Evolutionary conservation across 1,140 invertebrate genomes (phyloP).

Genomic region (Dreissena polymorpha): DNA sequence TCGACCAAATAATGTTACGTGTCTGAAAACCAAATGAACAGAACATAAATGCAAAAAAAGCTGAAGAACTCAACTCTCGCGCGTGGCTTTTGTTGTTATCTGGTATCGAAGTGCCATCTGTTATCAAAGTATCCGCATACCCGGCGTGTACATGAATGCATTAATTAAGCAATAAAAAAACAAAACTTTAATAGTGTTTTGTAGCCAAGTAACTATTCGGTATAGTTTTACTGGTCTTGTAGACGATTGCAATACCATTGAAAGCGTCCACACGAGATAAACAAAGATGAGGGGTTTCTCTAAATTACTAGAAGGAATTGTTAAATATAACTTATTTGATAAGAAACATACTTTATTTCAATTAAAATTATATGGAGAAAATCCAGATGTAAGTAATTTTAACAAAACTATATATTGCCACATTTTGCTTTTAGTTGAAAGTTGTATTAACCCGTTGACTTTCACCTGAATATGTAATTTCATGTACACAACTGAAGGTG

Average conservation of each 20-base stretch:
- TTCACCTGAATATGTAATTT: not conserved
- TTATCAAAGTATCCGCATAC: too few species aligned
- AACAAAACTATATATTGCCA: not conserved
- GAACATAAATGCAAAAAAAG: too few species aligned
- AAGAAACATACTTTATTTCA: conserved; percentile 40
- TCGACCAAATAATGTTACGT: too few species aligned
- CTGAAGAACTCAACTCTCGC: too few species aligned
- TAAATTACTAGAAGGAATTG: conserved; percentile 45
- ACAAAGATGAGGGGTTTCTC: conserved; percentile 37
- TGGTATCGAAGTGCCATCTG: too few species aligned
- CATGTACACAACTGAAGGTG: not conserved
- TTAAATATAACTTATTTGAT: conserved; percentile 40
- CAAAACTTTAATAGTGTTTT: not conserved
- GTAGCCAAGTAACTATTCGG: not conserved
- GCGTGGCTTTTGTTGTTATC: too few species aligned
- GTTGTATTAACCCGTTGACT: not conserved
- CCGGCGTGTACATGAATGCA: too few species aligned
- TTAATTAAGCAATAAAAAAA: not conserved
- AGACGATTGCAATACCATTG: not conserved
- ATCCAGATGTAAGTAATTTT: conserved; percentile 42
- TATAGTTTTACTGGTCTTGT: not conserved
- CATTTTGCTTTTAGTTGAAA: not conserved
- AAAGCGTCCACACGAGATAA: not conserved
- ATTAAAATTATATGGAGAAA: conserved; percentile 12
- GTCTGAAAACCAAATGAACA: too few species aligned